Base-by-base conservation (phyloP, 2,797 vertebrate species). In the Argya squamiceps region DNA sequence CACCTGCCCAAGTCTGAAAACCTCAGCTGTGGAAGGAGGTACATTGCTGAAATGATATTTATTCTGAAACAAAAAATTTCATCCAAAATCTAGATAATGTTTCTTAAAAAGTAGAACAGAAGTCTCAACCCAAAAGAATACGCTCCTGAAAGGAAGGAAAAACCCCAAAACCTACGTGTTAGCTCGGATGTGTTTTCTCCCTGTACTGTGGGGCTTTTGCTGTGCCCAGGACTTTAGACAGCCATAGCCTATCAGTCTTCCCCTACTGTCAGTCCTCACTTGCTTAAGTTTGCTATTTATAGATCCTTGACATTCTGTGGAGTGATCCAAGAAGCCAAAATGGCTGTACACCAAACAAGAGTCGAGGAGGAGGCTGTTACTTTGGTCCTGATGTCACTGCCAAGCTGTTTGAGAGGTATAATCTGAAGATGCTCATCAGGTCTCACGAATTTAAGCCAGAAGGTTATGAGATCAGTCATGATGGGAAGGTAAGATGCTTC, bases 361-460 rank as follows among this genome's bases (percentile, higher is more conserved):
- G 98, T 91, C 98, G 99, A 95, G 99, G 99, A 44, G 99, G 99
- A 22, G 99, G 99, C 93, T 99, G 99, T 96, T 99, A 99, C 98
- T 99, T 99, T 36, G 99, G 99, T 50, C 99, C 99, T 0, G 99
- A 99, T 39, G 78, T 99, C 91, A 99, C 99, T 26, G 87, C 96
- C 77, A 97, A 82, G 32, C 93, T 99, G 82, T 98, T 99, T 92
- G 92, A 97, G 76, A 99, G 94, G 76, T 98, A 99, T 53, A 97
- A 98, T 41, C 98, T 99, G 95, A 98, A 98, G 97, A 97, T 99
- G 97, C 98, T 99, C 70, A 98, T 99, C 95, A 98, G 99, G 50
- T 99, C 99, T 43, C 99, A 99, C 34, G 99, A 99, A 96, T 99
- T 99, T 97, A 99, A 99, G 94, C 98, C 98, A 18, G 99, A 99